Evolutionary conservation across 2,888 invertebrate species (phyloP).

Genomic region (Tenthredo scrophulariae): DNA sequence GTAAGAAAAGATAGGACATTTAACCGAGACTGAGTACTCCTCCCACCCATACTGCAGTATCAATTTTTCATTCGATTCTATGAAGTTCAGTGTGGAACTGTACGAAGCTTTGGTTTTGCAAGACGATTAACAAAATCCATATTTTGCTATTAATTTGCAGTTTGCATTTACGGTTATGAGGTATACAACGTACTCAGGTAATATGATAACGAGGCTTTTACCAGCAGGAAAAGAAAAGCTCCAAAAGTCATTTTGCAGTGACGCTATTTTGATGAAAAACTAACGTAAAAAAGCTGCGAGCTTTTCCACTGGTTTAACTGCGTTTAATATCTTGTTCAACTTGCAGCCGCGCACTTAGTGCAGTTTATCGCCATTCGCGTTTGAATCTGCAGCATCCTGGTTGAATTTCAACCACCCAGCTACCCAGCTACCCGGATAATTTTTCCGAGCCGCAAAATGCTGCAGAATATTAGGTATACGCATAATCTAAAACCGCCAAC

Average conservation of each 20-base stretch:
- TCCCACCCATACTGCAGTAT: not conserved
- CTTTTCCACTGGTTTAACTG: not conserved
- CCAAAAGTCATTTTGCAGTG: not conserved
- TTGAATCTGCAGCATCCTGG: not conserved
- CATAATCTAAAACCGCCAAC: not conserved
- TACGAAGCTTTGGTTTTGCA: not conserved
- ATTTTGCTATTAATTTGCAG: not conserved
- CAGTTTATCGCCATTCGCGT: not conserved
- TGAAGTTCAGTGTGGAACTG: not conserved
- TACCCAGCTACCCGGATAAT: not conserved
- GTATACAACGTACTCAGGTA: not conserved
- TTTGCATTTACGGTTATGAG: not conserved
- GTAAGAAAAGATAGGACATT: not conserved
- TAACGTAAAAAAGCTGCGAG: not conserved
- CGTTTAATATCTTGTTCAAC: not conserved
- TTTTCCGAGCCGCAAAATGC: not conserved
- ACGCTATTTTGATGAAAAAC: not conserved
- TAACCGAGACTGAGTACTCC: not conserved
- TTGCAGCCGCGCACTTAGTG: not conserved
- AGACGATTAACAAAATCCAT: not conserved
- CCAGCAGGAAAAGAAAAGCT: conserved; percentile 8
- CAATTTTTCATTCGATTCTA: conserved; percentile 21
- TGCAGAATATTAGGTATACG: not conserved
- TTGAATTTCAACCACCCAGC: not conserved
- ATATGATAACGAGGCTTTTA: conserved; percentile 22